A percentile compares a stretch with the other conserved stretches of the same genome.
Evolutionary conservation across 2,113 vertebrate species (phyloP).

Genomic region (Podiceps cristatus): DNA sequence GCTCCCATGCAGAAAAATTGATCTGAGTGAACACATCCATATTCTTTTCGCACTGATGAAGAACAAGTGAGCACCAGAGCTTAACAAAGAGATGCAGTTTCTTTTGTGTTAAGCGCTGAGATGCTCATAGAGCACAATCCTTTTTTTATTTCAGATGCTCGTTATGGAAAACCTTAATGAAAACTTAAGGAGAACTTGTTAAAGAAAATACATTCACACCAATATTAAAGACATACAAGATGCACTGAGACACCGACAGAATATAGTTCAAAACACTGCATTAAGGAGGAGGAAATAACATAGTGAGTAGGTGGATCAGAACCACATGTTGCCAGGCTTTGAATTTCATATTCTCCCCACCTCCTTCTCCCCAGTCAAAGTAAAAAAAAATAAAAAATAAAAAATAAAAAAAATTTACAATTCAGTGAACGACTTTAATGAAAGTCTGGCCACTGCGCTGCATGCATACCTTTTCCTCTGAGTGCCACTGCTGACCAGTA

Average conservation of each 20-base stretch:
- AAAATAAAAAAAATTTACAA: not conserved
- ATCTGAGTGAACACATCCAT: slow-evolving; percentile 38
- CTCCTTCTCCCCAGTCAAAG: slow-evolving; percentile 46
- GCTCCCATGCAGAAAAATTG: slow-evolving; percentile 20
- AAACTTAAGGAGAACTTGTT: slow-evolving; percentile 16
- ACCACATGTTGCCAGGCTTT: slow-evolving; percentile 49
- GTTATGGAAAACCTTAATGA: not conserved
- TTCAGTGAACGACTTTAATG: slow-evolving; percentile 63
- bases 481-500: slow-evolving; percentile 81
- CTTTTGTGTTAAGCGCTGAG: slow-evolving; percentile 18
- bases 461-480: slow-evolving; percentile 85
- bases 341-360: slow-evolving; percentile 44
- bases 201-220: slow-evolving; percentile 61
- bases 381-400: not conserved
- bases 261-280: slow-evolving; percentile 45
- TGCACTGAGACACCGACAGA: slow-evolving; percentile 65
- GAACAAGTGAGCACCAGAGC: slow-evolving; percentile 25
- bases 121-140: not conserved
- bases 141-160: slow-evolving; percentile 43
- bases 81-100: slow-evolving; percentile 34
- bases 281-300: slow-evolving; percentile 45
- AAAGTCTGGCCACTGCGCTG: slow-evolving; percentile 76
- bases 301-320: slow-evolving; percentile 42
- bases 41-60: slow-evolving; percentile 11
- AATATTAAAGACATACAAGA: slow-evolving; percentile 55